phyloP scores from a whole-genome alignment of 2,888 invertebrate species.

The Branchinecta sandiegonensis region DNA sequence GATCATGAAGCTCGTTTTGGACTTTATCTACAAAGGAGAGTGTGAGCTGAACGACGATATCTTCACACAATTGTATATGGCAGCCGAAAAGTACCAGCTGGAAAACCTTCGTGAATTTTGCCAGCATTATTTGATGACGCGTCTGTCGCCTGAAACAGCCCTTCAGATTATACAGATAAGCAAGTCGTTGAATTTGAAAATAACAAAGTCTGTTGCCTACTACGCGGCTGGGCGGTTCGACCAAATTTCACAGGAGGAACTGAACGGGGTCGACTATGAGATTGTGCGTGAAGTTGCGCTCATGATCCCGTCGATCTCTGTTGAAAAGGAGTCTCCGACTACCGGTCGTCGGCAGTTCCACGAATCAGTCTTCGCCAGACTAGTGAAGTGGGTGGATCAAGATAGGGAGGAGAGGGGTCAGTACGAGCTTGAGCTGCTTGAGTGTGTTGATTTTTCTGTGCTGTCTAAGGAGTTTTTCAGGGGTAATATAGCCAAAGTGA shows the following conservation, averaged over 20 bases:
- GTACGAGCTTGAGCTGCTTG: neutral
- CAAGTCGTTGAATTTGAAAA: conserved; percentile 9
- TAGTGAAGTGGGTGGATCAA: neutral
- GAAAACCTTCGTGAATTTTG: conserved; percentile 12
- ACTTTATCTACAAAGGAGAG: neutral
- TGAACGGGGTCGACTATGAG: neutral
- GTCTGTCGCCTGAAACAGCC: neutral
- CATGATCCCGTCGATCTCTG: neutral
- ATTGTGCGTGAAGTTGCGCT: neutral
- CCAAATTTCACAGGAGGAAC: neutral
- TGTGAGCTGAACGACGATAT: neutral
- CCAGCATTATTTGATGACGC: neutral
- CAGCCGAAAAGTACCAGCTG: conserved; percentile 17
- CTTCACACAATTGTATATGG: neutral
- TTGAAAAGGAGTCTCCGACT: neutral
- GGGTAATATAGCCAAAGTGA: neutral
- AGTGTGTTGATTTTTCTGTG: neutral
- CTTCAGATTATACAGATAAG: neutral
- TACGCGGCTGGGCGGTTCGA: neutral
- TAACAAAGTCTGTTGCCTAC: neutral
- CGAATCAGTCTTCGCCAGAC: neutral
- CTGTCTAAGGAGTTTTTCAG: conserved; percentile 4
- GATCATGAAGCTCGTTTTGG: conserved; percentile 4
- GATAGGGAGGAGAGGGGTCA: neutral
- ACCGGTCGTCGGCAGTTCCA: neutral